Evolutionary conservation across 2,888 invertebrate genomes (phyloP).

Genomic region (Holacanthella duospinosa): DNA sequence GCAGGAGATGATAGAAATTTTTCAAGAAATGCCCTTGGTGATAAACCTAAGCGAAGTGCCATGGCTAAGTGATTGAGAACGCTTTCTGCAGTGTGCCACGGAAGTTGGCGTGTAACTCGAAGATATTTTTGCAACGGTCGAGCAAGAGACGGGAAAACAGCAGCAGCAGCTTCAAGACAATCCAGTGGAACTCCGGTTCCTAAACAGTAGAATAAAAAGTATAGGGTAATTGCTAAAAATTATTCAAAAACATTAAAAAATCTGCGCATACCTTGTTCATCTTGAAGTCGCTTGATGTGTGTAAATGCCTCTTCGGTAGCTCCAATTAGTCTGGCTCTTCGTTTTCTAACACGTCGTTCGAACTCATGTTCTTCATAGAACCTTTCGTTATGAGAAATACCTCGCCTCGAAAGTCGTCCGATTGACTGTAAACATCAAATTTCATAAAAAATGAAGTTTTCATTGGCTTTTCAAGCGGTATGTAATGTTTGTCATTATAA

Average conservation of each 20-base stretch:
- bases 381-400: constrained; percentile 88
- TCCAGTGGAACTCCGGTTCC: constrained; percentile 78
- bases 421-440: constrained; percentile 13
- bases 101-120: constrained; percentile 89
- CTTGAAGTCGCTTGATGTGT: constrained; percentile 74
- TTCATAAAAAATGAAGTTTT: background rate
- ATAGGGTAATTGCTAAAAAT: background rate
- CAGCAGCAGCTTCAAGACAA: constrained; percentile 91
- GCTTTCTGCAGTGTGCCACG: constrained; percentile 85
- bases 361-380: constrained; percentile 98
- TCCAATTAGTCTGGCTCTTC: constrained; percentile 76
- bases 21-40: constrained; percentile 88
- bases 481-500: background rate
- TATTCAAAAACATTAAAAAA: background rate
- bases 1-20: constrained; percentile 58
- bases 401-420: constrained; percentile 46
- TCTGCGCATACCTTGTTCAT: constrained; percentile 45
- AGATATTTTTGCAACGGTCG: constrained; percentile 92
- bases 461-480: background rate
- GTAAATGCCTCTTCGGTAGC: constrained; percentile 97
- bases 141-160: constrained; percentile 94
- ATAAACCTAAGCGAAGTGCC: constrained; percentile 85
- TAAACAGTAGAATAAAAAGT: constrained; percentile 21
- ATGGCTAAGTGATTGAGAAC: constrained; percentile 81
- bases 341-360: constrained; percentile 79